A percentile compares a stretch with the other conserved stretches of the same genome.
Evolutionary conservation across 2,113 vertebrate genomes (phyloP).

Genomic region (Anolis carolinensis): DNA sequence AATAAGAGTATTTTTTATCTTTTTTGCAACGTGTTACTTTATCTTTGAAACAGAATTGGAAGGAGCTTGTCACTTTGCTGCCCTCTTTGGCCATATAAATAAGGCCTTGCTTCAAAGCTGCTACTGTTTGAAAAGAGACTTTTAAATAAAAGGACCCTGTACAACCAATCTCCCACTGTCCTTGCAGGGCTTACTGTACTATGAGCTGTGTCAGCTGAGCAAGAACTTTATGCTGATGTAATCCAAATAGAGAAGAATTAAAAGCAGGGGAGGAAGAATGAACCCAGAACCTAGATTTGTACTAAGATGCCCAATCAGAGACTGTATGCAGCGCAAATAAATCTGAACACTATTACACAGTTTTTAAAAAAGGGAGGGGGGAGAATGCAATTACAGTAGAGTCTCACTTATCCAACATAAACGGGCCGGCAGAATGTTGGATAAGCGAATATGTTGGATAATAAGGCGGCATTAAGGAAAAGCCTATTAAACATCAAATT

Average conservation of each 20-base stretch:
- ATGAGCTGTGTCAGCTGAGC: not conserved
- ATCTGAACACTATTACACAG: not conserved
- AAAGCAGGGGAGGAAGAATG: not conserved
- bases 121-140: not conserved
- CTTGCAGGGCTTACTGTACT: not conserved
- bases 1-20: too few species aligned
- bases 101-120: not conserved
- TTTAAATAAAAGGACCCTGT: conserved; percentile 15
- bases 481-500: too few species aligned
- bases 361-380: not conserved
- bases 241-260: not conserved
- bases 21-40: not conserved
- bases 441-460: too few species aligned
- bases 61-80: conserved; percentile 10
- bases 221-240: not conserved
- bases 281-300: not conserved
- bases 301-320: not conserved
- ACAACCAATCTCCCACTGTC: not conserved
- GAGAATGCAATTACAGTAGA: not conserved
- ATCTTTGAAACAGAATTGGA: not conserved
- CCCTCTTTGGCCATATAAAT: not conserved
- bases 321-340: not conserved
- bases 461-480: too few species aligned
- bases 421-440: too few species aligned
- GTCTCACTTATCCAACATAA: too few species aligned